Percentiles rank a stretch among this genome's conserved stretches.
Evolutionary conservation across 2,113 vertebrate species (phyloP).

Genomic region (Oreocharis arfaki): DNA sequence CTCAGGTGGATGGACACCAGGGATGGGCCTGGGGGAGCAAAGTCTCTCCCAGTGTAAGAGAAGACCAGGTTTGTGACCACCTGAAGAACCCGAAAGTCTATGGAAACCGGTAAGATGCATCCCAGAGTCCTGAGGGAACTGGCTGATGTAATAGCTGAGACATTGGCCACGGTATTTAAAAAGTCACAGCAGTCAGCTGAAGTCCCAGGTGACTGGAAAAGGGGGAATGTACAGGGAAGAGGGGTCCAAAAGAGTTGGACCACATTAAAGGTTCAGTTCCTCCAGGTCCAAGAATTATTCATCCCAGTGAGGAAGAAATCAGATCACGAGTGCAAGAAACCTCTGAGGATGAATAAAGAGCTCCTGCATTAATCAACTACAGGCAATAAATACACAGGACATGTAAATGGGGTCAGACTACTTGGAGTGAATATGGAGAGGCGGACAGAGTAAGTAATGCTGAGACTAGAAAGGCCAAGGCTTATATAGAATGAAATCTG

Average conservation of each 20-base stretch:
- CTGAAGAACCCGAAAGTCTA: neutral
- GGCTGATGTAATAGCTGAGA: neutral
- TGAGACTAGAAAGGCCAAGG: neutral
- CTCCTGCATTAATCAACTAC: neutral
- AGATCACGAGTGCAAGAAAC: neutral
- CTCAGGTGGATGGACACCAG: neutral
- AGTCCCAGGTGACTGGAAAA: neutral
- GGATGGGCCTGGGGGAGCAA: neutral
- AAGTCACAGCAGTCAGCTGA: neutral
- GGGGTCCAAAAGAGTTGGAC: neutral
- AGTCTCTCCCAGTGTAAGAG: neutral
- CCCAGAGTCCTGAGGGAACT: neutral
- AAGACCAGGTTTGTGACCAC: neutral
- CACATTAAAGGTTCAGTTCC: neutral
- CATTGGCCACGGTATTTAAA: neutral
- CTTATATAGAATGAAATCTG: neutral
- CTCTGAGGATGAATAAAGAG: neutral
- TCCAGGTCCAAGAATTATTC: neutral
- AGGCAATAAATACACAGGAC: neutral
- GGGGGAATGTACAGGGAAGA: neutral
- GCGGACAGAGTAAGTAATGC: neutral
- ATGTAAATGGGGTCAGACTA: neutral
- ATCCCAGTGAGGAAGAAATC: neutral
- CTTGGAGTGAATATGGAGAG: neutral
- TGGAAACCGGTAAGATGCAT: rapidly evolving